Conservation (phyloP, 2,888 invertebrate genomes). For the Clepsis dumicolana region DNA sequence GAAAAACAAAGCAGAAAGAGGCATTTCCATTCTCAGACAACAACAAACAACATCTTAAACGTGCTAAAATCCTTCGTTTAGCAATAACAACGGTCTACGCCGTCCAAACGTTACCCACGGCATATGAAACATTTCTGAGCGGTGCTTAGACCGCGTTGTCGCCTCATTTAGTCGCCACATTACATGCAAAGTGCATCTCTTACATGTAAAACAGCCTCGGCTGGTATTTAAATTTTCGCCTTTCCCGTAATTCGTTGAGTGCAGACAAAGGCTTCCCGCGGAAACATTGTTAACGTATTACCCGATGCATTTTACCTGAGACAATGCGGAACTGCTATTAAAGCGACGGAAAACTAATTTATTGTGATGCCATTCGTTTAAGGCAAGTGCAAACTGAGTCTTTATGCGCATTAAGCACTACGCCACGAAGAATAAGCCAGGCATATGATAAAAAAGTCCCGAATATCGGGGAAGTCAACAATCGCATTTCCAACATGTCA, state of each 20-base stretch:
- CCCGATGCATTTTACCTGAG: constrained; percentile 71
- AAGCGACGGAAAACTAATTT: constrained; percentile 44
- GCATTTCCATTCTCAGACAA: background rate
- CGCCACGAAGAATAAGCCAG: constrained; percentile 17
- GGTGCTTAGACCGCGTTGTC: constrained; percentile 55
- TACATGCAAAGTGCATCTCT: constrained; percentile 84
- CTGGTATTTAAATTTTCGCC: constrained; percentile 84
- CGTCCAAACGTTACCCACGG: background rate
- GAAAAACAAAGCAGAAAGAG: background rate
- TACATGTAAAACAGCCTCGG: constrained; percentile 83
- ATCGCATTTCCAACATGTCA: constrained; percentile 82
- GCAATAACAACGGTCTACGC: constrained; percentile 5
- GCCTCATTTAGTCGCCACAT: constrained; percentile 77
- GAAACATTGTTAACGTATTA: constrained; percentile 79
- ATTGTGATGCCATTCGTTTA: constrained; percentile 37
- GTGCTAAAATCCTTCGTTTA: constrained; percentile 9
- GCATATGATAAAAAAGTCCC: constrained; percentile 52
- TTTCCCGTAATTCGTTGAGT: constrained; percentile 80
- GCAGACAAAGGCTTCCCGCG: constrained; percentile 79
- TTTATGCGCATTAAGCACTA: background rate
- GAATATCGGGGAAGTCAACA: constrained; percentile 73
- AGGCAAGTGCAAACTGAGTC: background rate
- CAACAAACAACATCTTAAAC: background rate
- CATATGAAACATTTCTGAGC: constrained; percentile 30
- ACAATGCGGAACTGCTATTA: constrained; percentile 48